A percentile compares a stretch with the other conserved stretches of the same genome.
These are phyloP conservation scores for Triplophysa yarkandensis DNA, from an alignment of 2,797 vertebrate genomes.

Conservation along the genomic window DNA sequence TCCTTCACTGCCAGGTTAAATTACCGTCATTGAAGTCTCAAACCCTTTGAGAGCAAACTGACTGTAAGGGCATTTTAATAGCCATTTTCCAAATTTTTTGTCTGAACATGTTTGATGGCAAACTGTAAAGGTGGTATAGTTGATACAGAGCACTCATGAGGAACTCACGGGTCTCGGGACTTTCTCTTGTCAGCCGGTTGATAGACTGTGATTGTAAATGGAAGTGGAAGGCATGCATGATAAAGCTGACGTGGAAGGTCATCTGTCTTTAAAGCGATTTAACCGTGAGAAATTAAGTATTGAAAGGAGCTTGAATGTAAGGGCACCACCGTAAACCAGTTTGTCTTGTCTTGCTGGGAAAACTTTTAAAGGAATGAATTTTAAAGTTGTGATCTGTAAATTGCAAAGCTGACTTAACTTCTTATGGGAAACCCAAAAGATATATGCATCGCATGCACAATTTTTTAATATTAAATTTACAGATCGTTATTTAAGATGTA, in stretches of 20 bases:
- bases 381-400: no score
- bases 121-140: background rate
- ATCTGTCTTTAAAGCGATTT: conserved; percentile 12
- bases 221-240: background rate
- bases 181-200: background rate
- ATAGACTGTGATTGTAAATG: background rate
- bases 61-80: conserved; percentile 25
- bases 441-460: no score
- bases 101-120: background rate
- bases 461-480: no score
- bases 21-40: conserved; percentile 33
- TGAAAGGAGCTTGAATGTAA: conserved; percentile 11
- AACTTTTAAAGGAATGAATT: no score
- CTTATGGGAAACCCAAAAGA: background rate
- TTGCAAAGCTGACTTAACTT: background rate
- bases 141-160: background rate
- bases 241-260: conserved; percentile 14
- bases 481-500: no score
- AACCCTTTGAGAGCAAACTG: conserved; percentile 28
- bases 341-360: background rate
- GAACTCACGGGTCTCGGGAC: background rate
- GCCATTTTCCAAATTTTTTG: background rate
- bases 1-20: conserved; percentile 35
- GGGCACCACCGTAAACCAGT: background rate
- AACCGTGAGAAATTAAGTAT: background rate